Evolutionary conservation across 2,888 invertebrate species (phyloP).

Genomic region (Bellardia pandia): DNA sequence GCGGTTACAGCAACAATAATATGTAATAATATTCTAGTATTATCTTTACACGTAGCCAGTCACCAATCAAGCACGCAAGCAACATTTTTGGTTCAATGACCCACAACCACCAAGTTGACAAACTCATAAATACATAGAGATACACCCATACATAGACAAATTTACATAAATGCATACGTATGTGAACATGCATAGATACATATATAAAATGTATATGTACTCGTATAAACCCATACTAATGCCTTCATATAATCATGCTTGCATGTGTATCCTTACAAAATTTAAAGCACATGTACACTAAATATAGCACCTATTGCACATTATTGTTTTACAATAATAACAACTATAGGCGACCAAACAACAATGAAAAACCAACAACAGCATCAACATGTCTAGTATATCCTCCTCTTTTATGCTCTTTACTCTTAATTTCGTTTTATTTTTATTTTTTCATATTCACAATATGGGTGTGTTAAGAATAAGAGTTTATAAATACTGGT

Average conservation of each 20-base stretch:
- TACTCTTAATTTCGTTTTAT: not conserved
- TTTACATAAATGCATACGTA: not conserved
- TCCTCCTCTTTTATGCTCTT: not conserved
- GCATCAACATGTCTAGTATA: not conserved
- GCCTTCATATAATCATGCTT: not conserved
- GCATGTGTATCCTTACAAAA: conserved; percentile 56
- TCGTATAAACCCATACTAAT: not conserved
- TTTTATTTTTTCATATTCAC: not conserved
- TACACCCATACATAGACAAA: not conserved
- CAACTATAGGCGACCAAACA: conserved; percentile 22
- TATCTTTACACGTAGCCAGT: conserved; percentile 45
- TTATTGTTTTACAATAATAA: conserved; percentile 46
- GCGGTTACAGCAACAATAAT: conserved; percentile 23
- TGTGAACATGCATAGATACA: not conserved
- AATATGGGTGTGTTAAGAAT: conserved; percentile 48
- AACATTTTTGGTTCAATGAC: conserved; percentile 67
- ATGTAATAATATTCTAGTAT: conserved; percentile 26
- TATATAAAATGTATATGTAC: not conserved
- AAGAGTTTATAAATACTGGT: conserved; percentile 49
- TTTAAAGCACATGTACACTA: conserved; percentile 48
- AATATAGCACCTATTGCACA: conserved; percentile 25
- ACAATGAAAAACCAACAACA: not conserved
- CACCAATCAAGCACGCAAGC: conserved; percentile 37
- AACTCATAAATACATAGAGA: conserved; percentile 54
- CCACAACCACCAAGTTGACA: conserved; percentile 65